Base-by-base conservation (phyloP, 2,113 vertebrate genomes). In the Nothoprocta pentlandii region DNA sequence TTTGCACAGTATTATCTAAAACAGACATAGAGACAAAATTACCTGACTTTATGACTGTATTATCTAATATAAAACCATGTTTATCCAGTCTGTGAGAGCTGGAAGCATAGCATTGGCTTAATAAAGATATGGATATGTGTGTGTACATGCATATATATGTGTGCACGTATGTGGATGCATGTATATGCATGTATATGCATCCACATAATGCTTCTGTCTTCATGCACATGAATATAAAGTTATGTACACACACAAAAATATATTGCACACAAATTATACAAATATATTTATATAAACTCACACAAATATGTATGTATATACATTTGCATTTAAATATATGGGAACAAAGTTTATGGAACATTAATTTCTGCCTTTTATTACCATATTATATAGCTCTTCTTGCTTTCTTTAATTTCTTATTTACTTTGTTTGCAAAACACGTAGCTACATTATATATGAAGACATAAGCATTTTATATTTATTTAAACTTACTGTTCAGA, bases 11-110 rank as follows among this genome's bases (percentile, higher is more conserved):
- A 93, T 96, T 95, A 84, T 75, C 82, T 96, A 95, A 90, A 91
- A 95, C 39, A 63, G 76, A 84, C 92, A 93, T 94, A 94, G 93
- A 91, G 93, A 96, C 95, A 94, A 90, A 96, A 94, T 86, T 94
- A 93, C 68, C 79, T 95, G 94, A 75, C 87, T 88, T 11, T 91
- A 63, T 86, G 85, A 90, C 73, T 94, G 12, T 66, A 28, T 75
- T 71, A 71, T 91, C 89, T 30, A 90, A 85, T 80, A 95, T 68
- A 95, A 96, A 96, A 92, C 85, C 89, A 91, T 93, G 93, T 73
- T 93, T 66, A 62, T 59, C 59, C 62, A 63, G 53, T 59, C 80
- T 90, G 36, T 6, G 10, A 90, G 68, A 95, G n/a, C 44, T 91
- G 41, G 15, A 75, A 71, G 39, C 75, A 69, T 53, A 2, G 36